These are phyloP conservation scores for Pasiphila rectangulata DNA, from an alignment of 2,888 invertebrate species.

Conservation along the genomic window DNA sequence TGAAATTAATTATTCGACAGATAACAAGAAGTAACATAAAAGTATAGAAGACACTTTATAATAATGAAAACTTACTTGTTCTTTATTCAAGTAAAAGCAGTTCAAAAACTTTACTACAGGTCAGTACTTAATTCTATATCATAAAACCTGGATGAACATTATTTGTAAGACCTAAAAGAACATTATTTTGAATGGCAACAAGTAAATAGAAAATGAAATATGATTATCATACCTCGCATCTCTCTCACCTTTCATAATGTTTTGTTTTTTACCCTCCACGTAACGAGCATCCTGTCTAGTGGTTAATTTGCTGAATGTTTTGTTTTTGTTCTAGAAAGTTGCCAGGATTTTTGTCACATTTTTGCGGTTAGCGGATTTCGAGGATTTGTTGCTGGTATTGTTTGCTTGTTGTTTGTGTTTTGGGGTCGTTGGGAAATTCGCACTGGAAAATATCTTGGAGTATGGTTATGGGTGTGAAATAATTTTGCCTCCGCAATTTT, in stretches of 20 bases:
- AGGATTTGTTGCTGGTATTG: conserved; percentile 36
- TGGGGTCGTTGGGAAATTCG: not conserved
- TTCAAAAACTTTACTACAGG: no score
- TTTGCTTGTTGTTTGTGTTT: conserved; percentile 14
- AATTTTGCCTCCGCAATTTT: no score
- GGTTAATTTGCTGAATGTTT: conserved; percentile 68
- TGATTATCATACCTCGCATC: conserved; percentile 57
- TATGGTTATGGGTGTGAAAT: no score
- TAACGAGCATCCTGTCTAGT: conserved; percentile 71
- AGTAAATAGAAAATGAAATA: conserved; percentile 57
- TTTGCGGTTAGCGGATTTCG: conserved; percentile 31
- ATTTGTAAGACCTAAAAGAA: conserved; percentile 29
- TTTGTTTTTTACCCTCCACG: conserved; percentile 55
- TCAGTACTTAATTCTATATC: no score
- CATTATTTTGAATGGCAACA: conserved; percentile 49
- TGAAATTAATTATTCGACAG: no score
- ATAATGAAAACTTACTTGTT: no score
- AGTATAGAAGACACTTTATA: no score
- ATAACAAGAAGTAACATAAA: no score
- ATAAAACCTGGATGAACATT: no score
- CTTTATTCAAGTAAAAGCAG: no score
- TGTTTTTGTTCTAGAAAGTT: conserved; percentile 61
- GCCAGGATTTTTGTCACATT: conserved; percentile 54
- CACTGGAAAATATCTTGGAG: not conserved
- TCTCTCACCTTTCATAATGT: conserved; percentile 56